These are phyloP conservation scores for Cheilosia soror DNA, from an alignment of 2,888 invertebrate genomes.

Conservation along the genomic window DNA sequence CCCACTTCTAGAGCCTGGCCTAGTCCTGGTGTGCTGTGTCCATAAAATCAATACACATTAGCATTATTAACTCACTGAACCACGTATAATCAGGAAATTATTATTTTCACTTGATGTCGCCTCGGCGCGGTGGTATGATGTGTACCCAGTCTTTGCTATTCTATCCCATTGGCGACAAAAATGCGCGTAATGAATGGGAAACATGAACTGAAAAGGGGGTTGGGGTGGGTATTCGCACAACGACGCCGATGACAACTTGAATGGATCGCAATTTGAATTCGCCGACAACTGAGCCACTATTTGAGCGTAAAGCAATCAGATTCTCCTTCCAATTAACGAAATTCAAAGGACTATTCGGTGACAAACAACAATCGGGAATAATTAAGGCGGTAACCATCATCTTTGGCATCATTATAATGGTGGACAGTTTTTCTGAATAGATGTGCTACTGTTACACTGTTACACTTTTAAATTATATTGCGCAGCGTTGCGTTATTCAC, in stretches of 20 bases:
- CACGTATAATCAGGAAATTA: conserved; percentile 56
- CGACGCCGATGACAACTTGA: conserved; percentile 85
- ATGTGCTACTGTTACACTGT: background rate
- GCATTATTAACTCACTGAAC: conserved; percentile 52
- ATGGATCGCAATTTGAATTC: conserved; percentile 88
- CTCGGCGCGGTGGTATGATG: background rate
- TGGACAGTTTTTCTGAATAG: background rate
- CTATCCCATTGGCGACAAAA: conserved; percentile 13
- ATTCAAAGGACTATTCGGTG: conserved; percentile 87
- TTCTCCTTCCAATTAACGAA: conserved; percentile 88
- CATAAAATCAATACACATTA: conserved; percentile 55
- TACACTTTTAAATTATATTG: conserved; percentile 10
- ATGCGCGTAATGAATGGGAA: conserved; percentile 29
- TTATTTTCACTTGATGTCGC: conserved; percentile 39
- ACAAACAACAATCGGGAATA: conserved; percentile 86
- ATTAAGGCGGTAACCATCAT: conserved; percentile 88
- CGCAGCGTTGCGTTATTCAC: background rate
- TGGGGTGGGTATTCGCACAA: conserved; percentile 2
- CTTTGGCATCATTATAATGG: conserved; percentile 90
- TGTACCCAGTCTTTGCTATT: background rate
- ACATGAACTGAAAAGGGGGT: conserved; percentile 6
- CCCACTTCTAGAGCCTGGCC: background rate
- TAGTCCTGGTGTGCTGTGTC: background rate
- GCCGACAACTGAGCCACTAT: conserved; percentile 87
- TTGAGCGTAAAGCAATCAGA: conserved; percentile 87